These are phyloP conservation scores for Natator depressus DNA, from an alignment of 2,113 vertebrate genomes.

Conservation along the genomic window DNA sequence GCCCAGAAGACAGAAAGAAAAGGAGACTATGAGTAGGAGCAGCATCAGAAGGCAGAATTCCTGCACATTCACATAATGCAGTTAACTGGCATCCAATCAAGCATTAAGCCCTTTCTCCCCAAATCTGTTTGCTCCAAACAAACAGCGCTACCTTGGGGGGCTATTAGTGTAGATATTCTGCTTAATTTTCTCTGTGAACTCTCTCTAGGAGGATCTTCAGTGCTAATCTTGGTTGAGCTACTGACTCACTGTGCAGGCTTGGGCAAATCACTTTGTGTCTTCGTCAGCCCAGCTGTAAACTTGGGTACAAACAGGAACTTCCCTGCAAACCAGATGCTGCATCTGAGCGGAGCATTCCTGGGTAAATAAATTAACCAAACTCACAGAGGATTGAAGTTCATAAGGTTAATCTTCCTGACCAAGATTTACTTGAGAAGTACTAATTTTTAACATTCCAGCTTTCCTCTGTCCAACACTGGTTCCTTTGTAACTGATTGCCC, in stretches of 20 bases:
- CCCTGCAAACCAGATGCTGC: not conserved
- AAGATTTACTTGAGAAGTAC: not conserved
- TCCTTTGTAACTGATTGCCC: not conserved
- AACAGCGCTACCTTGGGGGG: not conserved
- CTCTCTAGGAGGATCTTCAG: not conserved
- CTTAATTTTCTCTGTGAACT: not conserved
- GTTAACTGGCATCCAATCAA: not conserved
- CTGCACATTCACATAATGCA: not conserved
- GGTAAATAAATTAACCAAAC: constrained; percentile 19
- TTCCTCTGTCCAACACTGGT: not conserved
- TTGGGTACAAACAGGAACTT: not conserved
- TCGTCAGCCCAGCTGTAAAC: not conserved
- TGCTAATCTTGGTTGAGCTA: not conserved
- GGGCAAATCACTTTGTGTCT: not conserved
- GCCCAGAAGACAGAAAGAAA: not conserved
- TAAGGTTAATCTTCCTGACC: not conserved
- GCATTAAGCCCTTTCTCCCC: not conserved
- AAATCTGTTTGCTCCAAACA: not conserved
- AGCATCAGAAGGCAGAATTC: not conserved
- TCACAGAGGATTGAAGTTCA: not conserved
- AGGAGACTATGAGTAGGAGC: not conserved
- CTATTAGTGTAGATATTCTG: not conserved
- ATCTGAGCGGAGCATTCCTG: not conserved
- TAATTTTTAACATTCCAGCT: not conserved
- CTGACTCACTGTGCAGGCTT: not conserved